Conservation (phyloP, 2,888 invertebrate genomes). For the Byasa hedistus region DNA sequence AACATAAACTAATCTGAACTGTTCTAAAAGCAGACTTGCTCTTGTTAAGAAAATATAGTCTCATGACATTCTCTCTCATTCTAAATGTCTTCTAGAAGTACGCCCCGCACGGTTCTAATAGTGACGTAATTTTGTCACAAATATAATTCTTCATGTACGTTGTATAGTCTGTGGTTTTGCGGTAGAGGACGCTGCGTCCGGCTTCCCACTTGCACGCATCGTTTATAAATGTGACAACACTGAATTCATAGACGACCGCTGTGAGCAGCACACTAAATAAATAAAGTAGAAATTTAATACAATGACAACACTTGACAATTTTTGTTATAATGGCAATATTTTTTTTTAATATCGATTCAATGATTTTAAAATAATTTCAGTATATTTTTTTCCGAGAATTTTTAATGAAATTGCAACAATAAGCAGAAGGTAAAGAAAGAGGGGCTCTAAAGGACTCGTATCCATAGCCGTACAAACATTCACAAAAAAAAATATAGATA, state of each 20-base stretch:
- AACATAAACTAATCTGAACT: no score
- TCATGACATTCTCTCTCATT: no score
- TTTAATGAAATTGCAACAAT: no score
- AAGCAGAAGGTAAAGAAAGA: no score
- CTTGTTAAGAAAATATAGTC: no score
- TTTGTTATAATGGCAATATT: neutral
- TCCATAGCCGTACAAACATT: no score
- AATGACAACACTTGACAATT: neutral
- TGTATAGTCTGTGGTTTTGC: conserved; percentile 17
- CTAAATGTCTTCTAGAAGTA: conserved; percentile 9
- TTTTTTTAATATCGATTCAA: no score
- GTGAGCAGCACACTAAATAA: neutral
- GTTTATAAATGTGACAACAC: conserved; percentile 8
- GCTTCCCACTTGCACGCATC: neutral
- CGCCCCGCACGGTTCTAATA: neutral
- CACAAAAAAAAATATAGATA: no score
- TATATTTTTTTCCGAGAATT: no score
- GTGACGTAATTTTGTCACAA: conserved; percentile 20
- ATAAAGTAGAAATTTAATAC: neutral
- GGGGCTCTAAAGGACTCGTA: no score
- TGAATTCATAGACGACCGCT: conserved; percentile 5
- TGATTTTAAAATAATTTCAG: no score
- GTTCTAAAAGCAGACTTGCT: no score
- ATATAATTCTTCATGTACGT: conserved; percentile 11
- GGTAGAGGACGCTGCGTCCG: conserved; percentile 1